Evolutionary conservation across 1,140 invertebrate genomes (phyloP), one percentile per base, ranked within the genome.

Genomic region (Hirudo medicinalis): DNA sequence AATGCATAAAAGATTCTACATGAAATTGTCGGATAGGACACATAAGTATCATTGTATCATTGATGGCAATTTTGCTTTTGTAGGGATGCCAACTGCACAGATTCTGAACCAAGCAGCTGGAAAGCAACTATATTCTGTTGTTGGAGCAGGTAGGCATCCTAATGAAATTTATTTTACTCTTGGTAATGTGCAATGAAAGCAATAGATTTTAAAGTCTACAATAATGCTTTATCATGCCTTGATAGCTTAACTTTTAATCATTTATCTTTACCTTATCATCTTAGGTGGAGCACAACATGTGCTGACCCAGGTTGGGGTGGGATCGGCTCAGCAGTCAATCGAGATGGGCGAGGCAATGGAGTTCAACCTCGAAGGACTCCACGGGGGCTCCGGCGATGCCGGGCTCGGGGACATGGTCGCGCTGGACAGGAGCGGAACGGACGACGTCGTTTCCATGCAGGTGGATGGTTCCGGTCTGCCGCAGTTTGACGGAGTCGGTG

Each of bases 21-120:
- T 40, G 43, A 49, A 49, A 49, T 49, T 49, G n/a, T n/a, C n/a
- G n/a, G n/a, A n/a, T n/a, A n/a, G n/a, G n/a, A n/a, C n/a, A n/a
- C n/a, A n/a, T n/a, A n/a, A n/a, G n/a, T n/a, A n/a, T n/a, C n/a
- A n/a, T n/a, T n/a, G n/a, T n/a, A n/a, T n/a, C n/a, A 49, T 49
- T 11, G 43, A 17, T 15, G 43, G 22, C 8, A 13, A 63, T 9
- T 63, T 15, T 13, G 11, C 22, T 63, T 13, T 22, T 63, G 6
- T 20, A 63, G 22, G 29, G 22, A 40, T 55, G 32, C 54, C 67
- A 66, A 54, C 36, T 67, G 83, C 70, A 77, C 89, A 27, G 53
- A 36, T 57, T 19, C 22, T 54, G 43, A 68, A 85, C 3, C 83
- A 85, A 3, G 86, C 87, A 75, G 82, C 86, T 57, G 78, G 76